Evolutionary conservation across 2,888 invertebrate genomes (phyloP).

Genomic region (Allygus modestus): DNA sequence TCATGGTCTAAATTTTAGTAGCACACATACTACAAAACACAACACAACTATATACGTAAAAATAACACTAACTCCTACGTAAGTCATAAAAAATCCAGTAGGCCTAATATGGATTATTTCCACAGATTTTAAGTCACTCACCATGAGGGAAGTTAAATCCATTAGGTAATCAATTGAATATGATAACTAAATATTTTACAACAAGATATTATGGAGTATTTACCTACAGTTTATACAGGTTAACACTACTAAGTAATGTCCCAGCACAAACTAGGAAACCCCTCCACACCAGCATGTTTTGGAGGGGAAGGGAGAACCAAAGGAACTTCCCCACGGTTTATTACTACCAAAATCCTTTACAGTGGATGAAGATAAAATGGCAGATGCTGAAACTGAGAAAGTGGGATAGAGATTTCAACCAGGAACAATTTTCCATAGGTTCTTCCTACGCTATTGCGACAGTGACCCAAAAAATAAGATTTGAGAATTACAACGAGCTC

Average conservation of each 20-base stretch:
- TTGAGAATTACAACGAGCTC: not conserved
- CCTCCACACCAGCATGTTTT: not conserved
- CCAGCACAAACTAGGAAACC: not conserved
- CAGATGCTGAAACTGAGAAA: constrained; percentile 33
- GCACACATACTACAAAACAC: not conserved
- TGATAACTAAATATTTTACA: not conserved
- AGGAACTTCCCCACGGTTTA: constrained; percentile 11
- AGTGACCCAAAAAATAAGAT: constrained; percentile 12
- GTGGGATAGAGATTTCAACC: constrained; percentile 35
- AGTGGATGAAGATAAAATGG: constrained; percentile 33
- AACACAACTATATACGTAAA: not conserved
- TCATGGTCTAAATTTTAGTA: constrained; percentile 3
- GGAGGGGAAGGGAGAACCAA: not conserved
- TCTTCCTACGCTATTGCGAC: not conserved
- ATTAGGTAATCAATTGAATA: not conserved
- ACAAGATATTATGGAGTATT: not conserved
- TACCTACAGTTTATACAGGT: not conserved
- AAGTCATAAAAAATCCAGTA: no score
- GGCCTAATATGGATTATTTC: not conserved
- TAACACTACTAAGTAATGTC: not conserved
- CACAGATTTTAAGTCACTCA: not conserved
- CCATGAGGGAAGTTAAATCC: not conserved
- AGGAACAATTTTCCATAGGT: not conserved
- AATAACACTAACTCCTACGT: no score
- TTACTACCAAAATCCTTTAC: constrained; percentile 42